Conservation (phyloP, 2,113 vertebrate species). For the Drymodes brunneopygia region DNA sequence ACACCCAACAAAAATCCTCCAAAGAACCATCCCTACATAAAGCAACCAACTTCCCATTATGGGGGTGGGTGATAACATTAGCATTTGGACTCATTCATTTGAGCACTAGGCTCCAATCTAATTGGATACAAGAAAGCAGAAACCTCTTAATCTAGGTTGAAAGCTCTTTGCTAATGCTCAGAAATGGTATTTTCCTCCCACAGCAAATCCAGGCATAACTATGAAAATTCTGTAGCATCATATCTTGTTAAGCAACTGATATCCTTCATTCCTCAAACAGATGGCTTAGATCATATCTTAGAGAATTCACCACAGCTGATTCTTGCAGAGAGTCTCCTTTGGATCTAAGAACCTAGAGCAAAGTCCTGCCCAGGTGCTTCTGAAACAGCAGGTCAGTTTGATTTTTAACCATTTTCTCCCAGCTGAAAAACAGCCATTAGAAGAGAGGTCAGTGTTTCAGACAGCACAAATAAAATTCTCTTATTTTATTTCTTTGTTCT, state of each 20-base stretch:
- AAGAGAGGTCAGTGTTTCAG: background rate
- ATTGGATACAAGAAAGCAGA: background rate
- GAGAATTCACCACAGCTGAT: background rate
- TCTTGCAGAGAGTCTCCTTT: background rate
- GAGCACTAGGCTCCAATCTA: background rate
- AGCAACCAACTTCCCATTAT: fast-evolving
- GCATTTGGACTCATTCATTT: background rate
- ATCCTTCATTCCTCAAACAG: background rate
- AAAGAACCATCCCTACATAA: background rate
- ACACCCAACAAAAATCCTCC: background rate
- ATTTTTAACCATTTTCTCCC: background rate
- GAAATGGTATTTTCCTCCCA: background rate
- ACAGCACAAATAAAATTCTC: background rate
- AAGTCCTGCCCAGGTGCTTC: background rate
- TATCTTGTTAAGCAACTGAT: background rate
- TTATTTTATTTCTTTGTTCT: background rate
- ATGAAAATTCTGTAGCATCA: background rate
- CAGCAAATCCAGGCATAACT: background rate
- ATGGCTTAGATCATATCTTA: background rate
- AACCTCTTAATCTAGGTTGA: background rate
- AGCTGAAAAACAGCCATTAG: background rate
- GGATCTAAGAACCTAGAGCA: background rate
- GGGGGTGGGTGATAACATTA: background rate
- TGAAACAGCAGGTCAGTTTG: background rate
- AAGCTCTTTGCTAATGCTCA: background rate